These are phyloP conservation scores for Emys orbicularis DNA, from an alignment of 2,797 vertebrate species.

Conservation along the genomic window DNA sequence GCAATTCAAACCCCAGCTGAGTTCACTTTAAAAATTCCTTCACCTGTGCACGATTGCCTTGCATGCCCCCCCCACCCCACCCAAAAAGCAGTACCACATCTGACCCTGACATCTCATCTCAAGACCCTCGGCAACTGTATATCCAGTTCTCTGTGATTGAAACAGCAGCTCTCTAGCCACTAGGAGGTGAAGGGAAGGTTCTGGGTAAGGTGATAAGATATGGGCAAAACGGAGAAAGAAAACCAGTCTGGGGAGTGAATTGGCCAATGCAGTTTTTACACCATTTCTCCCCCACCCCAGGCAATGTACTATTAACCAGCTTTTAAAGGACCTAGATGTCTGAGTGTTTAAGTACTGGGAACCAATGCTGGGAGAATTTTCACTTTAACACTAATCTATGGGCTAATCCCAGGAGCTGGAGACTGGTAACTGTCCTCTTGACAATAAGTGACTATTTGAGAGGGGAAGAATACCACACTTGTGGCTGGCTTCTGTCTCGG, in stretches of 20 bases:
- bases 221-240: not conserved
- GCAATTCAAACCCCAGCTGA: not conserved
- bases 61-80: not conserved
- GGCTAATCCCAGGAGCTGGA: not conserved
- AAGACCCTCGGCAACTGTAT: not conserved
- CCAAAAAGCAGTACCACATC: not conserved
- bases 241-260: not conserved
- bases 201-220: not conserved
- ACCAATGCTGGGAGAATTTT: not conserved
- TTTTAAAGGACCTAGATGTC: not conserved
- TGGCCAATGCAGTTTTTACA: not conserved
- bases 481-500: not conserved
- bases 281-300: not conserved
- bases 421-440: not conserved
- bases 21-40: not conserved
- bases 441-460: not conserved
- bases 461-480: not conserved
- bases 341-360: not conserved
- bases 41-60: not conserved
- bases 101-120: not conserved
- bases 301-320: not conserved
- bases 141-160: not conserved
- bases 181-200: not conserved
- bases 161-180: not conserved
- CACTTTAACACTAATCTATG: not conserved